Evolutionary conservation across 2,797 vertebrate genomes (phyloP).

Genomic region (Anisognathus igniventris): DNA sequence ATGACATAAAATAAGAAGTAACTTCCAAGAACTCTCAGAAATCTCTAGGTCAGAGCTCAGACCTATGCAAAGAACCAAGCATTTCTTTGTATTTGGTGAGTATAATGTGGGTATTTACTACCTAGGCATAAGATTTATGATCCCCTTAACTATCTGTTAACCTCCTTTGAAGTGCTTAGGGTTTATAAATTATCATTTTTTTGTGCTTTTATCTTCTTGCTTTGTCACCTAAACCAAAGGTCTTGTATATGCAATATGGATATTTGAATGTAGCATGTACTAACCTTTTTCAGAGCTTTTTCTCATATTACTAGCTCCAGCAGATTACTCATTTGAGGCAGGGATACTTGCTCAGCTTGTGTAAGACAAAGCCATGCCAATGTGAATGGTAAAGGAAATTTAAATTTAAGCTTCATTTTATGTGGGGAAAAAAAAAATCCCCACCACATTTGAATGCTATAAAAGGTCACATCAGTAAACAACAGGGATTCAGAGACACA

Average conservation of each 20-base stretch:
- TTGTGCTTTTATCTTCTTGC: not conserved
- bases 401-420: slow-evolving; percentile 23
- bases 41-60: not conserved
- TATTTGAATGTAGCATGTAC: not conserved
- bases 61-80: not conserved
- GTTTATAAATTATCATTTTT: not conserved
- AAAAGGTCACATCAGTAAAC: slow-evolving; percentile 59
- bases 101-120: not conserved
- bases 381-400: not conserved
- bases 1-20: not conserved
- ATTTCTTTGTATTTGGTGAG: not conserved
- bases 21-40: not conserved
- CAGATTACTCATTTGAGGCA: not conserved
- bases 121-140: not conserved
- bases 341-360: not conserved
- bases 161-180: not conserved
- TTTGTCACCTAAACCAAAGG: not conserved
- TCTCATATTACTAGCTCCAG: not conserved
- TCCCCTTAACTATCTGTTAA: not conserved
- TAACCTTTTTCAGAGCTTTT: not conserved
- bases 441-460: not conserved
- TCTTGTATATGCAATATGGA: not conserved
- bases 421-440: rapidly evolving
- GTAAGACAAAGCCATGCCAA: not conserved
- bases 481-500: slow-evolving; percentile 35